Evolutionary conservation across 92 coral and sea anemone species (phyloP), one percentile per base, ranked within the genome.

Genomic region (Palythoa grandis): DNA sequence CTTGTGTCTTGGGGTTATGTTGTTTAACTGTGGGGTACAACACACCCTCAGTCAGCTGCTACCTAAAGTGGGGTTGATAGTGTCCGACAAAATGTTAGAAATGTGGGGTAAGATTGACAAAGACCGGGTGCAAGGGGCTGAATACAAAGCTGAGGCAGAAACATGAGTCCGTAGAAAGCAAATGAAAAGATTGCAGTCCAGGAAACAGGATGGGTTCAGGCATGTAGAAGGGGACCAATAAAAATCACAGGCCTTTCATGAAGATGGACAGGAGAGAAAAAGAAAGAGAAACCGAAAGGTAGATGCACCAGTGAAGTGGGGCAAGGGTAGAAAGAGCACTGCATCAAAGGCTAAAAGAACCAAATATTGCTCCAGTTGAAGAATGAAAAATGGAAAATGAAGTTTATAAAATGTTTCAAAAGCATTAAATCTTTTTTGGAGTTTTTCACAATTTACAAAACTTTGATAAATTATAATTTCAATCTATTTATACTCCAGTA

Each of bases 1-100:
- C 38, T 29, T 86, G 29, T 74, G 74, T 63, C 58, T 86, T 9
- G 84, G 89, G 0, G 85, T 86, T 10, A 22, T 77, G 6, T 2
- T 86, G 48, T 86, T 86, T 16, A 86, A 77, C 74, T 2, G 89
- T 50, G 78, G 71, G 2, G 37, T 86, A 37, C 38, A 77, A 12
- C 54, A 74, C 73, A 39, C 75, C 9, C 58, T 29, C 23, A 74
- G 23, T 35, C 61, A 57, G 83, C 14, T 77, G 2, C 17, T 57
- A 24, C 83, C 70, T 53, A 68, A 77, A 77, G 83, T 77, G 1
- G 70, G 83, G 13, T 77, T 77, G 52, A 77, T 24, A 29, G 83
- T 77, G 47, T 10, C 24, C 2, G 3, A 37, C 53, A 77, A 7
- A 17, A 77, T 77, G 83, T 12, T 13, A 8, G 66, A 77, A 53